Conservation (phyloP, 2,888 invertebrate genomes). For the Agonopterix subpropinquella region DNA sequence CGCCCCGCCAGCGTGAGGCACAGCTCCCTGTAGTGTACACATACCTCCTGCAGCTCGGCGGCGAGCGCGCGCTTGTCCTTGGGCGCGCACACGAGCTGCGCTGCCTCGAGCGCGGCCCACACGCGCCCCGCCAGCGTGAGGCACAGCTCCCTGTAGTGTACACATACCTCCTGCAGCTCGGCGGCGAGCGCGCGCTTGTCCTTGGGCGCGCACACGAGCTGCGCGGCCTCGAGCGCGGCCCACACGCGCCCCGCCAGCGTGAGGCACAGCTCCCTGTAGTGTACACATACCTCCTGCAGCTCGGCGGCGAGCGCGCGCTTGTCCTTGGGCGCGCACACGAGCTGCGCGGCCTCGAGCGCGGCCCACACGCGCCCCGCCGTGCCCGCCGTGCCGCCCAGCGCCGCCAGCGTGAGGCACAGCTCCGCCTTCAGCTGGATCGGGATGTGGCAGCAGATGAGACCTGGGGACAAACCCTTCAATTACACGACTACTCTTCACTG, state of each 20-base stretch:
- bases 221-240: conserved; percentile 86
- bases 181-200: conserved; percentile 82
- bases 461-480: conserved; percentile 30
- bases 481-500: no score
- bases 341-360: conserved; percentile 87
- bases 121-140: conserved; percentile 68
- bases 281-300: conserved; percentile 82
- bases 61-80: conserved; percentile 81
- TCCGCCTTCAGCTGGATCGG: conserved; percentile 91
- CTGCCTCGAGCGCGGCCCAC: conserved; percentile 91
- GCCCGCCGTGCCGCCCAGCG: conserved; percentile 85
- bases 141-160: conserved; percentile 80
- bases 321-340: conserved; percentile 77
- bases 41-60: conserved; percentile 90
- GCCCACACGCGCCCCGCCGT: conserved; percentile 91
- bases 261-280: conserved; percentile 80
- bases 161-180: conserved; percentile 87
- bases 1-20: conserved; percentile 84
- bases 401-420: conserved; percentile 84
- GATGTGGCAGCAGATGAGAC: conserved; percentile 90
- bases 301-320: conserved; percentile 85
- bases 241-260: conserved; percentile 86
- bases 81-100: conserved; percentile 80
- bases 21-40: conserved; percentile 76
- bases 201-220: conserved; percentile 78